Evolutionary conservation across 2,888 invertebrate genomes (phyloP).

Genomic region (Dynastes grantii): DNA sequence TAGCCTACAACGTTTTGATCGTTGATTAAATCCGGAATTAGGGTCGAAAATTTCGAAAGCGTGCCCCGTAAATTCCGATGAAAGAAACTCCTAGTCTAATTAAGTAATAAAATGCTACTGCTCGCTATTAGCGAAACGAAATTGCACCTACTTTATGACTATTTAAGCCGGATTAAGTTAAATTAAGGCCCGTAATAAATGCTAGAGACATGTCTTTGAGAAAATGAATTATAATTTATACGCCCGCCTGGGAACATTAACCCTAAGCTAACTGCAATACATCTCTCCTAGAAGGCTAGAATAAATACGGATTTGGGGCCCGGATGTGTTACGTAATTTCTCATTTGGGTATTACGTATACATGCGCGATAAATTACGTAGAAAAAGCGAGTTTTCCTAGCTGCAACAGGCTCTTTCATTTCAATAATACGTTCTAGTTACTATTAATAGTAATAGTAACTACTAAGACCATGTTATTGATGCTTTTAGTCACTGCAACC

Average conservation of each 20-base stretch:
- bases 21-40: constrained; percentile 49
- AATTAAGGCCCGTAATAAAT: constrained; percentile 41
- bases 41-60: constrained; percentile 38
- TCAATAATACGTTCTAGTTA: too few species aligned
- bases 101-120: constrained; percentile 33
- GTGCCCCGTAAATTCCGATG: constrained; percentile 32
- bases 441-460: too few species aligned
- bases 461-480: too few species aligned
- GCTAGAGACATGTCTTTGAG: not conserved
- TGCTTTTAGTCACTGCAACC: too few species aligned
- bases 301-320: not conserved
- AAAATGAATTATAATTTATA: constrained; percentile 28
- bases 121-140: constrained; percentile 30
- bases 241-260: constrained; percentile 9
- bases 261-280: constrained; percentile 14
- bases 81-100: constrained; percentile 44
- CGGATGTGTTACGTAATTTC: not conserved
- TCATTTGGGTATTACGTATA: not conserved
- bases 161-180: constrained; percentile 26
- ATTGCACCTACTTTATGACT: constrained; percentile 24
- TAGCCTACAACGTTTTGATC: constrained; percentile 11
- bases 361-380: too few species aligned
- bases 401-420: too few species aligned
- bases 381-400: too few species aligned
- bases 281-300: not conserved